Conservation (phyloP, 2,113 vertebrate species). For the Mormyrus lacerda region DNA sequence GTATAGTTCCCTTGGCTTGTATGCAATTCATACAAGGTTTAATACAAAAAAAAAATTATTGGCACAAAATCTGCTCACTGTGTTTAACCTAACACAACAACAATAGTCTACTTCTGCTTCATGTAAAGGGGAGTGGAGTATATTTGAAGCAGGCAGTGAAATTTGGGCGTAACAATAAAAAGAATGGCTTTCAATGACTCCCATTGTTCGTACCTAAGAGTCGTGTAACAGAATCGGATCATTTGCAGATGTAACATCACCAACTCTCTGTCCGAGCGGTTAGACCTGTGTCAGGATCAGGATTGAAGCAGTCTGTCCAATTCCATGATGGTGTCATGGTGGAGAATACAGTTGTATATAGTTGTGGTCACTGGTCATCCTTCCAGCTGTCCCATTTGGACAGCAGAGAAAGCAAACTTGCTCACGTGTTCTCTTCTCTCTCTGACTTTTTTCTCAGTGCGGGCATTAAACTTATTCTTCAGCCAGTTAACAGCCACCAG, state of each 20-base stretch:
- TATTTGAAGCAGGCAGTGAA: background rate
- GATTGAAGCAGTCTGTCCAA: background rate
- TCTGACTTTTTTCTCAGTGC: background rate
- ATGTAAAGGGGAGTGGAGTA: background rate
- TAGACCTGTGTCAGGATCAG: background rate
- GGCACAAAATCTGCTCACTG: background rate
- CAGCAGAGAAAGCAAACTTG: background rate
- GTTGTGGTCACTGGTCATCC: background rate
- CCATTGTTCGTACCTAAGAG: background rate
- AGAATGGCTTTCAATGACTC: background rate
- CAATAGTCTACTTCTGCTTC: background rate
- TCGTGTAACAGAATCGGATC: background rate
- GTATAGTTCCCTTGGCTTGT: background rate
- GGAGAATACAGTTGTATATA: background rate
- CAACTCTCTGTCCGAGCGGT: background rate
- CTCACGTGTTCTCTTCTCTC: background rate
- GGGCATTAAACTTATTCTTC: background rate
- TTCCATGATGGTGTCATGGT: background rate
- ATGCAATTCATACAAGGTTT: background rate
- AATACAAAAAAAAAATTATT: background rate
- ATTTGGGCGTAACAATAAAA: background rate
- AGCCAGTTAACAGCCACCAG: background rate
- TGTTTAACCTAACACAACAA: background rate
- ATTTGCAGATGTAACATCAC: background rate
- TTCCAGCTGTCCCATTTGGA: background rate